Evolutionary conservation across 1,140 invertebrate genomes (phyloP).

Genomic region (Brachionus paranguensis): DNA sequence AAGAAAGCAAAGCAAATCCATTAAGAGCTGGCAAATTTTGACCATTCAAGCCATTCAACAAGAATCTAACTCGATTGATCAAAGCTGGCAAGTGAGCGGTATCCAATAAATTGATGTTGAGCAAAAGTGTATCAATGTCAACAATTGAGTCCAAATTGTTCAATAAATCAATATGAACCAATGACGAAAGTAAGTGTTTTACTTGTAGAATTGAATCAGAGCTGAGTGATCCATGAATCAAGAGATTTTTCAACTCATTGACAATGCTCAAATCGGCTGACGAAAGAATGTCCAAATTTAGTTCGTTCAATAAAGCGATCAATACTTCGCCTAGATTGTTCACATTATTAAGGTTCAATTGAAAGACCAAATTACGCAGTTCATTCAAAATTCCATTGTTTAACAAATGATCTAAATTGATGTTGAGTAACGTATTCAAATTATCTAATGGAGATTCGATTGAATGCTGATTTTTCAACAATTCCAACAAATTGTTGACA

Average conservation of each 20-base stretch:
- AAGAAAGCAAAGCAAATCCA: neutral
- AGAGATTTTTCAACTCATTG: neutral
- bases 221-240: neutral
- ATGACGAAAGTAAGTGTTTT: neutral
- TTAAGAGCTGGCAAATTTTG: neutral
- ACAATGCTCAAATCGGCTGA: neutral
- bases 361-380: neutral
- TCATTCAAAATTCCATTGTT: neutral
- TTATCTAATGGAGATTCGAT: neutral
- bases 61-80: neutral
- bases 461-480: neutral
- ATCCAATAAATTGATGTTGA: neutral
- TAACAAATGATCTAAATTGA: neutral
- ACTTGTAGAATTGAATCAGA: neutral
- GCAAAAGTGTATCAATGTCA: neutral
- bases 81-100: neutral
- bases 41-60: neutral
- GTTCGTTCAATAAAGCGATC: neutral
- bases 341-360: neutral
- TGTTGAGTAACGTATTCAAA: neutral
- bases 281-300: neutral
- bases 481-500: neutral
- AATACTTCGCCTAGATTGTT: neutral
- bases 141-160: neutral
- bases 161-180: neutral